Conservation (phyloP, 1,140 invertebrate genomes). For the Heterodera schachtii region DNA sequence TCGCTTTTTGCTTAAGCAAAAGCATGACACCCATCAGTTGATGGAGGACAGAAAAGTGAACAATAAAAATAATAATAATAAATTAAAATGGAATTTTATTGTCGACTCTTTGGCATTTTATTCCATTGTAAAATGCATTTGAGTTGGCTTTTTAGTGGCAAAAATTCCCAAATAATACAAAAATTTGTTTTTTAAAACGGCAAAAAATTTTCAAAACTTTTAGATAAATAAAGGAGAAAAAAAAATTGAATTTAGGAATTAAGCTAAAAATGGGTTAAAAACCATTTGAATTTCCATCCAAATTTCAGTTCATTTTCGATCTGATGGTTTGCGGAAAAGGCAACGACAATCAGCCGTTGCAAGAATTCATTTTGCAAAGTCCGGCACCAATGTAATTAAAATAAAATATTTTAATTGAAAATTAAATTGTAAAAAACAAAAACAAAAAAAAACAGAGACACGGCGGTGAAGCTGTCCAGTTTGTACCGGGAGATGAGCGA, state of each 20-base stretch:
- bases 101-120: neutral
- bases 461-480: constrained; percentile 93
- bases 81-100: neutral
- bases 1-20: constrained; percentile 92
- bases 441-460: constrained; percentile 71
- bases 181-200: too few relatives aligned
- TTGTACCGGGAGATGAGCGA: constrained; percentile 78
- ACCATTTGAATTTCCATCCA: neutral
- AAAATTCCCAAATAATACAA: too few relatives aligned
- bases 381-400: constrained; percentile 76
- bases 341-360: constrained; percentile 89
- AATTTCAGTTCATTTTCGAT: constrained; percentile 87
- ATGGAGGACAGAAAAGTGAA: constrained; percentile 77
- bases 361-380: constrained; percentile 77
- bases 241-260: too few relatives aligned
- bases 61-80: too few relatives aligned
- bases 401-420: neutral
- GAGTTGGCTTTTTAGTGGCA: too few relatives aligned
- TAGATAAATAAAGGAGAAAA: too few relatives aligned
- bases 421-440: constrained; percentile 70
- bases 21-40: constrained; percentile 90
- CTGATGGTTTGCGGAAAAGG: constrained; percentile 97
- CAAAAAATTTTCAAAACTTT: too few relatives aligned
- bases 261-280: neutral
- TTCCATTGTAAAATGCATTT: too few relatives aligned